These are phyloP conservation scores for Bombyx mandarina DNA, from an alignment of 1,140 invertebrate species.

Conservation along the genomic window DNA sequence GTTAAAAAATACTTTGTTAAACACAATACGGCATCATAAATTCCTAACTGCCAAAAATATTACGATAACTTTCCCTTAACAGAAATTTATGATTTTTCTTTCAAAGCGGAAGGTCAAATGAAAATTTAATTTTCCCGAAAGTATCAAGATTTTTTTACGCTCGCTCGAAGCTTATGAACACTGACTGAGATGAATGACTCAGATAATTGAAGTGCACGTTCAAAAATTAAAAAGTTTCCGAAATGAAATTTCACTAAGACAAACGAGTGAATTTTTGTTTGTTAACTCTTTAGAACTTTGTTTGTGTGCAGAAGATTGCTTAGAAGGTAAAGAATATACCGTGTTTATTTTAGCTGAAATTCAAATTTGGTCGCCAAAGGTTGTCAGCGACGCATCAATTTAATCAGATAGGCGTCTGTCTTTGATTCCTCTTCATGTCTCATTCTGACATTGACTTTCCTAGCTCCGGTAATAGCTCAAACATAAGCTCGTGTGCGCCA, in stretches of 20 bases:
- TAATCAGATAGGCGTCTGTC: too few species aligned
- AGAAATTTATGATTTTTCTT: conserved; percentile 19
- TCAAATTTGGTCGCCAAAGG: too few species aligned
- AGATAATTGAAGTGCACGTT: conserved; percentile 39
- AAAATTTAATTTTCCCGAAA: conserved; percentile 28
- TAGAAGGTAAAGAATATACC: too few species aligned
- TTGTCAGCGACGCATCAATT: too few species aligned
- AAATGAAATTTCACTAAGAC: conserved; percentile 12
- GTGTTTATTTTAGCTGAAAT: too few species aligned
- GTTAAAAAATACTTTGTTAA: too few species aligned
- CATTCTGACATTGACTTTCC: too few species aligned
- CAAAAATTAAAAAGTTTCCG: conserved; percentile 29
- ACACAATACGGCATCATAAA: neutral
- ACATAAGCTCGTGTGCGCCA: too few species aligned
- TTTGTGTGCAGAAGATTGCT: too few species aligned
- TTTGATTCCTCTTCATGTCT: too few species aligned
- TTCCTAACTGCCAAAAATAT: conserved; percentile 5
- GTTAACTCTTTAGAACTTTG: too few species aligned
- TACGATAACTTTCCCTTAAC: conserved; percentile 7
- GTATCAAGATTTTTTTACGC: conserved; percentile 28
- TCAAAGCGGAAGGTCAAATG: conserved; percentile 19
- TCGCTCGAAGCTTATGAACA: conserved; percentile 29
- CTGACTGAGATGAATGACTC: conserved; percentile 41
- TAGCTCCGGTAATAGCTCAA: too few species aligned
- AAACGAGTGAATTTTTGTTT: conserved; percentile 10